Evolutionary conservation across 2,888 invertebrate genomes (phyloP).

Genomic region (Cerceris ruficornis): DNA sequence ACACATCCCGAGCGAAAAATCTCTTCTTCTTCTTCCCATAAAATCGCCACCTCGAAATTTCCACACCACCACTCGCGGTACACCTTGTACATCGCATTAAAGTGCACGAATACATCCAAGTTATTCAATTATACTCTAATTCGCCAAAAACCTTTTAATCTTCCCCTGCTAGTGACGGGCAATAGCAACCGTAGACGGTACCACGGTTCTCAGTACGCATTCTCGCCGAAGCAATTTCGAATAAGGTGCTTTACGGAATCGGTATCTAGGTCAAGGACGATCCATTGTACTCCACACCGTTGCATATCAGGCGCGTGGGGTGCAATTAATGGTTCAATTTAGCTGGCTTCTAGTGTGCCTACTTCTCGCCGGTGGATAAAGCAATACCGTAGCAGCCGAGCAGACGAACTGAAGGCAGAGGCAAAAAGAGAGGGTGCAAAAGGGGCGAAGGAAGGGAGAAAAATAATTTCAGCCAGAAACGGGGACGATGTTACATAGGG

Average conservation of each 20-base stretch:
- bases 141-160: constrained; percentile 30
- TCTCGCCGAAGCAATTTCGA: constrained; percentile 11
- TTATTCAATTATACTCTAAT: constrained; percentile 34
- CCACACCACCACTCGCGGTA: neutral
- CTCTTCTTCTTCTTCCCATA: too few relatives aligned
- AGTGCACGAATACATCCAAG: constrained; percentile 2
- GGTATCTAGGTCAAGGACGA: constrained; percentile 71
- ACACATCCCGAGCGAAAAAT: neutral
- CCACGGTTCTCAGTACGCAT: constrained; percentile 2
- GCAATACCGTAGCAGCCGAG: constrained; percentile 29
- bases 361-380: constrained; percentile 39
- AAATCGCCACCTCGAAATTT: neutral
- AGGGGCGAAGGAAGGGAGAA: constrained; percentile 2
- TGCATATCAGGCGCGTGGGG: constrained; percentile 57
- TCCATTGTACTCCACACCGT: constrained; percentile 64
- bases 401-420: neutral
- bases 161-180: too few relatives aligned
- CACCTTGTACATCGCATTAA: neutral
- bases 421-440: constrained; percentile 4
- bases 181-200: too few relatives aligned
- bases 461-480: constrained; percentile 52
- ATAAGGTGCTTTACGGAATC: constrained; percentile 47
- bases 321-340: constrained; percentile 71
- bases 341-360: constrained; percentile 55
- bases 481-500: constrained; percentile 48